Evolutionary conservation across 2,797 vertebrate species (phyloP).

Genomic region (Arnoldichthys spilopterus): DNA sequence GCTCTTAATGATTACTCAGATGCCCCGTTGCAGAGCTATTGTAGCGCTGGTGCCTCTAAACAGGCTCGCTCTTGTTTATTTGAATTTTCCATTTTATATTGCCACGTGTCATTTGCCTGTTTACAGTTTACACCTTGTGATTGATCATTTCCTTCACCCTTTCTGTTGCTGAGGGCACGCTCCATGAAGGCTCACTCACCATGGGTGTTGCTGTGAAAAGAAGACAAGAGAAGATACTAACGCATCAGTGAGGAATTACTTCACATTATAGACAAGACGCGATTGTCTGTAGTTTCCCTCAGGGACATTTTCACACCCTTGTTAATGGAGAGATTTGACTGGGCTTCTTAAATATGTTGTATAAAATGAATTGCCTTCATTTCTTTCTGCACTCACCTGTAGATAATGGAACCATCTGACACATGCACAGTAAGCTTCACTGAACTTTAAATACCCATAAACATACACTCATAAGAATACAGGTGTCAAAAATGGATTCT

Average conservation of each 20-base stretch:
- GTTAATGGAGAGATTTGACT: conserved; percentile 36
- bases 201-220: conserved; percentile 44
- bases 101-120: conserved; percentile 81
- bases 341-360: neutral
- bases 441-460: neutral
- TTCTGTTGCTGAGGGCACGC: conserved; percentile 50
- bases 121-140: conserved; percentile 79
- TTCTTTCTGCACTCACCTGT: conserved; percentile 2
- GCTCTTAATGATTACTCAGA: conserved; percentile 84
- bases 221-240: conserved; percentile 28
- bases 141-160: conserved; percentile 79
- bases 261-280: conserved; percentile 18
- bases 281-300: conserved; percentile 29
- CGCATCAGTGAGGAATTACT: conserved; percentile 27
- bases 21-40: conserved; percentile 80
- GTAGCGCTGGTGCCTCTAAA: conserved; percentile 81
- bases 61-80: conserved; percentile 83
- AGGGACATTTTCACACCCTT: conserved; percentile 35
- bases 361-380: neutral
- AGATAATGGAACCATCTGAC: neutral
- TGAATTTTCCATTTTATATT: conserved; percentile 89
- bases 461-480: conserved; percentile 1
- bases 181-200: conserved; percentile 23
- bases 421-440: neutral
- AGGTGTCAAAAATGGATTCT: neutral